Base-by-base conservation (phyloP, 2,113 vertebrate species). In the Trematocara zebra region DNA sequence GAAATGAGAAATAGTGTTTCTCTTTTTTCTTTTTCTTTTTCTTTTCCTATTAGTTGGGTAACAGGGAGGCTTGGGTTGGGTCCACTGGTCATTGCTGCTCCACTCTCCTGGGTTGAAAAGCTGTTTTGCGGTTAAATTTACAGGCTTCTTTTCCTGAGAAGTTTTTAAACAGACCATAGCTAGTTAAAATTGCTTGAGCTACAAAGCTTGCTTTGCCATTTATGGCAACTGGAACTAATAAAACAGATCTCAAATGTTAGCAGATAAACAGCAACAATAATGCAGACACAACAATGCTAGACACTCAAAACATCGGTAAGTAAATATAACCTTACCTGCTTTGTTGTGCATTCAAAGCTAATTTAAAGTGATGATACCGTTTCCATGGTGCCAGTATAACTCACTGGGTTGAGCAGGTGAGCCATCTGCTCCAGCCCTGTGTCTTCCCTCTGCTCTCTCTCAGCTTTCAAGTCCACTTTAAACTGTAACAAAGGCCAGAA, bases 321-420 rank as follows among this genome's bases (percentile, higher is more conserved):
- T 15, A 69, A 69, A 9, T 42, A 15, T 69, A 42, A 69, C 64
- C 37, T 42, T 26, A 23, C 37, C n/a, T 69, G 37, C n/a, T 0
- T 69, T 0, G n/a, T 42, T 4, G 37, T 15, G n/a, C 37, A 42
- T 0, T 11, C 20, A 47, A 11, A 74, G n/a, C 64, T 26, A 69
- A 23, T 37, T 6, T 72, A 44, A 23, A 64, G 40, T 26, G 23
- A 28, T 74, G 40, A 47, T 47, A 47, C 14, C 2, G 5, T 74
- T 28, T 28, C 8, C 67, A 72, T 26, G 0, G 20, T 9, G 37
- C 64, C 3, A 1, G 0, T 40, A 12, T 67, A 40, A 67, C 18
- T 20, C 33, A 67, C 61, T 67, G 18, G 61, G 18, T 20, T 67
- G 61, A 14, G 61, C 61, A 67, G 61, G 61, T 20, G 33, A 67